Evolutionary conservation across 2,797 vertebrate species (phyloP).

Genomic region (Apodemus agrarius): DNA sequence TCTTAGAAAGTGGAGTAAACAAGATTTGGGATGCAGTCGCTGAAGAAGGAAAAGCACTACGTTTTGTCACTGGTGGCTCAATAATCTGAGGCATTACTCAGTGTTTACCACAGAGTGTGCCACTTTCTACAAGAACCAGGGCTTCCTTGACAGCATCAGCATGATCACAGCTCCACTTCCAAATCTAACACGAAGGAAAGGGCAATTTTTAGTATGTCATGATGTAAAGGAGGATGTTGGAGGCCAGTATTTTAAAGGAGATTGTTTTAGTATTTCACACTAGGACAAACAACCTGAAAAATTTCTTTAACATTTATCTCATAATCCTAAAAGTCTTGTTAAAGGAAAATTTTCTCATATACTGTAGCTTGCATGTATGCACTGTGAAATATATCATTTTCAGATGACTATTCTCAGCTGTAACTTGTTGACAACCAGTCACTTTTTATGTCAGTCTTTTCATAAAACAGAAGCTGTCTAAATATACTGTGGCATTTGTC

Average conservation of each 20-base stretch:
- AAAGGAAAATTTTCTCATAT: not conserved
- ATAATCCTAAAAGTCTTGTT: not conserved
- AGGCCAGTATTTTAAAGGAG: not conserved
- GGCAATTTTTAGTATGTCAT: not conserved
- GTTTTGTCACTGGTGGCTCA: not conserved
- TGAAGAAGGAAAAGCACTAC: not conserved
- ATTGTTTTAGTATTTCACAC: not conserved
- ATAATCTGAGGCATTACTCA: not conserved
- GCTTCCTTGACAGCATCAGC: not conserved
- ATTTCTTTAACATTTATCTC: slow-evolving; percentile 19
- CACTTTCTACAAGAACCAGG: not conserved
- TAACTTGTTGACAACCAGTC: not conserved
- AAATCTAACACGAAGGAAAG: not conserved
- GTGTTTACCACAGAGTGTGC: not conserved
- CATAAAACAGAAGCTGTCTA: slow-evolving; percentile 4
- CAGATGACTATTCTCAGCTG: not conserved
- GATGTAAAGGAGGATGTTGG: not conserved
- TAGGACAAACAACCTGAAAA: not conserved
- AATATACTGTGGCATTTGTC: not conserved
- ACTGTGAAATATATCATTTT: not conserved
- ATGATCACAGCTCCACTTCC: not conserved
- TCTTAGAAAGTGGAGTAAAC: slow-evolving; percentile 3
- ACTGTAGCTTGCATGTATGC: not conserved
- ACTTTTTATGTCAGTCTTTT: not conserved
- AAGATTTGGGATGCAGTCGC: not conserved